Evolutionary conservation across 2,888 invertebrate species (phyloP), one percentile per base, ranked within the genome.

Genomic region (Zygaena filipendulae): DNA sequence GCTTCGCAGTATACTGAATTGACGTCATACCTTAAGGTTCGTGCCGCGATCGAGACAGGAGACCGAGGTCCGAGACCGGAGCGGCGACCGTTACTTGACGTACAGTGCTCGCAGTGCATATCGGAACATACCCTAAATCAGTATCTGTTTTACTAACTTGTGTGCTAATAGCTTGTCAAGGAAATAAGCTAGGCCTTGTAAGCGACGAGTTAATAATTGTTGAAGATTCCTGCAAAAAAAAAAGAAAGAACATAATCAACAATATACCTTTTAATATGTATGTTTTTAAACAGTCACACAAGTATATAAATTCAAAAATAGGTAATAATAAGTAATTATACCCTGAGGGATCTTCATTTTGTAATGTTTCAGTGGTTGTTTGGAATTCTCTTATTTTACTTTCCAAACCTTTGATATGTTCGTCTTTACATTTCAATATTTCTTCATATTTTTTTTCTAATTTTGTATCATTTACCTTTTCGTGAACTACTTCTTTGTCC

Each of bases 171-270:
- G 59, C 33, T 85, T 84, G 40, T 87, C 85, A 40, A 88, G 59
- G 50, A 87, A 87, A 45, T 81, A 75, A 1, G 87, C 84, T 34
- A 88, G 58, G 43, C 87, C 87, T 58, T 87, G 86, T 26, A 88
- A 61, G 18, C 87, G 77, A 3, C 69, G 74, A 12, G 84, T 83
- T 22, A 88, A 56, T 31, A 86, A 47, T 30, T 80, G 66, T 36
- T 81, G 75, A 4, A 81, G 58, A 42, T 79, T 79, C 20, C 81
- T 81, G 46, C 36, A 72, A 71, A n/a, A n/a, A n/a, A n/a, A n/a
- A n/a, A n/a, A n/a, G n/a, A n/a, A n/a, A n/a, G n/a, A n/a, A n/a
- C n/a, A n/a, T n/a, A n/a, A n/a, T n/a, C n/a, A n/a, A n/a, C n/a
- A n/a, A n/a, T n/a, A n/a, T n/a, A n/a, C n/a, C n/a, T n/a, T n/a